Evolutionary conservation across 2,888 invertebrate species (phyloP).

Genomic region (Dolomedes plantarius): DNA sequence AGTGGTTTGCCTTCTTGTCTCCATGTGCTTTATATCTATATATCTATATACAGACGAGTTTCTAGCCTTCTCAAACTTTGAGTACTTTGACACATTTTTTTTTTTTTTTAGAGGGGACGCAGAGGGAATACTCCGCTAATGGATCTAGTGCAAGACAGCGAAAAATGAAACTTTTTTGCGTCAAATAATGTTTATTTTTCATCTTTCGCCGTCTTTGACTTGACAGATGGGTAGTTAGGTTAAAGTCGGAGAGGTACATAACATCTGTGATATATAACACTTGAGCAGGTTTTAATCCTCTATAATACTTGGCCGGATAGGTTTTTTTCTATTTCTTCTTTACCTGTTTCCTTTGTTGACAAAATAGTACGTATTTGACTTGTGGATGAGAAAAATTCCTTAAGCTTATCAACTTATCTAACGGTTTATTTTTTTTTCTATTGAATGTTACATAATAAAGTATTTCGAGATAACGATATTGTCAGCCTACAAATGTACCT

Average conservation of each 20-base stretch:
- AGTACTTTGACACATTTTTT: slow-evolving; percentile 64
- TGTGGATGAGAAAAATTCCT: no score
- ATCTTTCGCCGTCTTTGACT: slow-evolving; percentile 10
- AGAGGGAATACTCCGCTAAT: slow-evolving; percentile 58
- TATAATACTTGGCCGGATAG: no score
- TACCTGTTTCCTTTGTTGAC: no score
- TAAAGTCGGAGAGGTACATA: neutral
- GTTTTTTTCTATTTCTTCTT: no score
- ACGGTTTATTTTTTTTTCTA: no score
- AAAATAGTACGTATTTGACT: no score
- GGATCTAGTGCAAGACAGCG: slow-evolving; percentile 50
- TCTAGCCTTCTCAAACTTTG: slow-evolving; percentile 54
- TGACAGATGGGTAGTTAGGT: slow-evolving; percentile 2
- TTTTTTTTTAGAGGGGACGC: neutral
- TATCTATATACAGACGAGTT: slow-evolving; percentile 37
- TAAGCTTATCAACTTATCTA: no score
- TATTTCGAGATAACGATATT: no score
- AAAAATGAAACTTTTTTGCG: slow-evolving; percentile 54
- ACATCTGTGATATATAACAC: slow-evolving; percentile 9
- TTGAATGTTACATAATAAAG: no score
- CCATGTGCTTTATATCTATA: slow-evolving; percentile 26
- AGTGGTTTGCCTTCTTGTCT: slow-evolving; percentile 28
- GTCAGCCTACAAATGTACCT: no score
- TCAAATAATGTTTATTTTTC: slow-evolving; percentile 24
- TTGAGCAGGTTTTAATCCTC: neutral